Conservation (phyloP, 2,797 vertebrate species). For the Mareca strepera region DNA sequence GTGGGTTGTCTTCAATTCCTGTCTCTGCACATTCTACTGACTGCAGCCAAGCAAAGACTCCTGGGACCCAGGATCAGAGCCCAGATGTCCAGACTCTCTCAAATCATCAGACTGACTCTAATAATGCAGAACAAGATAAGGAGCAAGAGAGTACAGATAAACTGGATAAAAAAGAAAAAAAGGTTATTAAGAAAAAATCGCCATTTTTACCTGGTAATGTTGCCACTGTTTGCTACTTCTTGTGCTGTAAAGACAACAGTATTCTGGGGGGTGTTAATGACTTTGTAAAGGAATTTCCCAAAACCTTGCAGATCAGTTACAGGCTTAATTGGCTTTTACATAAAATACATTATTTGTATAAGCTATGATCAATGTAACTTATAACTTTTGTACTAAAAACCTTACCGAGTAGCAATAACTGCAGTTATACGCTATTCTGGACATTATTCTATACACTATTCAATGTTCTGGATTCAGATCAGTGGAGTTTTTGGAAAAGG, state of each 20-base stretch:
- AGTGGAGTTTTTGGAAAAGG: neutral
- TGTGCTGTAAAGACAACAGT: neutral
- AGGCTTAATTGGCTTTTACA: neutral
- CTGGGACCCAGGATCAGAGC: slow-evolving; percentile 69
- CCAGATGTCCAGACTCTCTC: slow-evolving; percentile 69
- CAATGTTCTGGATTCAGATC: neutral
- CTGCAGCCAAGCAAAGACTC: slow-evolving; percentile 70
- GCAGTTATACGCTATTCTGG: neutral
- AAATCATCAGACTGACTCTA: slow-evolving; percentile 65
- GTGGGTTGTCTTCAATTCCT: slow-evolving; percentile 92
- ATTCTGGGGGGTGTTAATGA: neutral
- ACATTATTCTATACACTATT: neutral
- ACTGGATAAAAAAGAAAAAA: slow-evolving; percentile 87
- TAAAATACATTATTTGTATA: neutral
- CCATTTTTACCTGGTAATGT: slow-evolving; percentile 87
- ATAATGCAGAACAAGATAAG: slow-evolving; percentile 77
- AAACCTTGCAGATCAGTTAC: neutral
- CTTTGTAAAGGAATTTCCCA: neutral
- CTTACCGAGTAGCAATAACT: neutral
- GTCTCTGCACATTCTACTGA: slow-evolving; percentile 86
- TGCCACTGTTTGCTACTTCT: neutral
- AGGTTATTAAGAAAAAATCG: slow-evolving; percentile 92
- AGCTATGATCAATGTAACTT: neutral
- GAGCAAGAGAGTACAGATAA: slow-evolving; percentile 81
- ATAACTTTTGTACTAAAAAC: neutral